phyloP scores from a whole-genome alignment of 1,140 invertebrate species.

The Globodera rostochiensis region DNA sequence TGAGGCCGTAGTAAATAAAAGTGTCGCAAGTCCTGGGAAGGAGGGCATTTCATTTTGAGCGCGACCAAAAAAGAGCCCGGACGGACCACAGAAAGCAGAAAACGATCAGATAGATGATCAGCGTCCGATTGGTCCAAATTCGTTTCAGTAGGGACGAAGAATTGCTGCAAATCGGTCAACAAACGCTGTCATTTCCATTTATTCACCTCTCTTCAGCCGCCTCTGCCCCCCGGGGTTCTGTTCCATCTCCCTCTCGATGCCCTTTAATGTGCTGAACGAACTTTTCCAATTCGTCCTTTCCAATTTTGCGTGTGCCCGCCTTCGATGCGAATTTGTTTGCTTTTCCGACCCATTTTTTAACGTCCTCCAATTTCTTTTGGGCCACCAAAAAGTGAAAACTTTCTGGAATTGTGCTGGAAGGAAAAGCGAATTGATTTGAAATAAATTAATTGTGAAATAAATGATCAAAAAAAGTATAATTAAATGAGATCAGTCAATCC shows the following conservation, averaged over 20 bases:
- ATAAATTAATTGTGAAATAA: slow-evolving; percentile 14
- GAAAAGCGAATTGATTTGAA: slow-evolving; percentile 6
- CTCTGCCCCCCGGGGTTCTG: background rate
- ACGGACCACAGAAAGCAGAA: slow-evolving; percentile 46
- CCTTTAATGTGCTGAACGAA: slow-evolving; percentile 21
- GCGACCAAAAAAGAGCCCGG: slow-evolving; percentile 6
- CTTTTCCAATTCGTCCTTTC: background rate
- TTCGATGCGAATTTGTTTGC: slow-evolving; percentile 18
- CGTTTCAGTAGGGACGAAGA: background rate
- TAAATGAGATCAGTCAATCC: slow-evolving; percentile 16
- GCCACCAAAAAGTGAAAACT: slow-evolving; percentile 50
- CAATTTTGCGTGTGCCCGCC: slow-evolving; percentile 10
- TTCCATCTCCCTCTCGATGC: background rate
- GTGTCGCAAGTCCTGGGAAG: slow-evolving; percentile 44
- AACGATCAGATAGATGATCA: slow-evolving; percentile 41
- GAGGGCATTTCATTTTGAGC: background rate
- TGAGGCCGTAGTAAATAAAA: slow-evolving; percentile 67
- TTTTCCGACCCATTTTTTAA: slow-evolving; percentile 19
- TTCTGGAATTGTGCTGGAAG: slow-evolving; percentile 50
- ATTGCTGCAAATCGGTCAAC: slow-evolving; percentile 16
- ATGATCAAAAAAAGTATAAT: background rate
- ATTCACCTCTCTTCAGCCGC: no score
- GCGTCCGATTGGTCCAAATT: slow-evolving; percentile 31
- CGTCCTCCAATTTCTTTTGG: slow-evolving; percentile 6
- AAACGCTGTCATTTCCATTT: background rate